Evolutionary conservation across 2,888 invertebrate genomes (phyloP).

Genomic region (Mimumesa dahlbomi): DNA sequence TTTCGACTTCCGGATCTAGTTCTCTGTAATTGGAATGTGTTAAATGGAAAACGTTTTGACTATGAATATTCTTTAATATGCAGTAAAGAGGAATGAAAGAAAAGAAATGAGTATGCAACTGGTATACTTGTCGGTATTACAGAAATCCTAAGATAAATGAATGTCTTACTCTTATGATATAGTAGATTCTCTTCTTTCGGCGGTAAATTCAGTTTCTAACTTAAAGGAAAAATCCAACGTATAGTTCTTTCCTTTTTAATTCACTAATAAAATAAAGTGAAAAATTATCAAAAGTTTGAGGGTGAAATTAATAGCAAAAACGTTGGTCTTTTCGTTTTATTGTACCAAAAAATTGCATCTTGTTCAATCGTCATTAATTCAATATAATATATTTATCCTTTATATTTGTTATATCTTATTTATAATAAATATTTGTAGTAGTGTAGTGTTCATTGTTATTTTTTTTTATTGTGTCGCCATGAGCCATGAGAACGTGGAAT

Average conservation of each 20-base stretch:
- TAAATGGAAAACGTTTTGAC: too few relatives aligned
- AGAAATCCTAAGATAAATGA: slow-evolving; percentile 11
- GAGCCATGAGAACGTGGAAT: slow-evolving; percentile 69
- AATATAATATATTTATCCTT: slow-evolving; percentile 73
- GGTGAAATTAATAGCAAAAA: slow-evolving; percentile 30
- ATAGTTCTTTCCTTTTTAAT: too few relatives aligned
- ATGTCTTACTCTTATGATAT: too few relatives aligned
- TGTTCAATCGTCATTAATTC: slow-evolving; percentile 72
- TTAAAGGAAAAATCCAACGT: too few relatives aligned
- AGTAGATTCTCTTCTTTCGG: too few relatives aligned
- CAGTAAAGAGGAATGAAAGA: not conserved
- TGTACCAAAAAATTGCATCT: slow-evolving; percentile 76
- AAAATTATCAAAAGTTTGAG: too few relatives aligned
- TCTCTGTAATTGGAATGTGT: too few relatives aligned
- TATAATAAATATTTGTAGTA: slow-evolving; percentile 69
- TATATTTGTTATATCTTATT: slow-evolving; percentile 68
- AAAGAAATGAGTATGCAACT: not conserved
- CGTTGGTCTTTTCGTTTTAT: slow-evolving; percentile 69
- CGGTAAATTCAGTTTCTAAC: too few relatives aligned
- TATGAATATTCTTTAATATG: not conserved
- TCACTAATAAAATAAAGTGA: too few relatives aligned
- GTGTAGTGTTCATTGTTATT: slow-evolving; percentile 71
- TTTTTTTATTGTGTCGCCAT: slow-evolving; percentile 65
- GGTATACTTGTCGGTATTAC: slow-evolving; percentile 18
- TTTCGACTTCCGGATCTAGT: too few relatives aligned